Base-by-base conservation (phyloP, 2,797 vertebrate species). In the Danio tinwini region DNA sequence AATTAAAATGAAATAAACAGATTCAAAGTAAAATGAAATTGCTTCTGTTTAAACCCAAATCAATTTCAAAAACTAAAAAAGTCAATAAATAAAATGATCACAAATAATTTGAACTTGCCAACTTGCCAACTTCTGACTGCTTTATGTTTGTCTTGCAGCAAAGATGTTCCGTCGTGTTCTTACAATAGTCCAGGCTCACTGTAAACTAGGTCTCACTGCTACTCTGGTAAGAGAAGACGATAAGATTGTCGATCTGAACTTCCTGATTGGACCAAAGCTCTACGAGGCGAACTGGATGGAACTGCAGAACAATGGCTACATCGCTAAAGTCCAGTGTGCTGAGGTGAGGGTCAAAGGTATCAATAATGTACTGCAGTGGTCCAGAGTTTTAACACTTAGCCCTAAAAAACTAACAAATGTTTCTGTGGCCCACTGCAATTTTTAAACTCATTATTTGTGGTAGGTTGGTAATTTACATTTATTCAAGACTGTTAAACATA, bases 221-320 rank as follows among this genome's bases (percentile, higher is more conserved):
- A 99, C 98, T 0, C 91, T 99, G 50, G 98, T 99, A 83, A 94
- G 98, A 84, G 98, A 99, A 90, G 98, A 99, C 70, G 98, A 99
- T 90, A 99, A 99, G 91, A 99, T 99, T 55, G 98, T 99, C 0
- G 98, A 99, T 90, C 94, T 99, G 73, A 99, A 99, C 91, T 99
- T 99, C 86, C 92, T 99, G 37, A 99, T 99, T 0, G 98, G 97
- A 50, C 98, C 98, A 21, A 99, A 99, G 69, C 92, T 99, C 2
- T 99, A 93, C 16, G 98, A 99, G 88, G 98, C 98, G 61, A 99
- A 99, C 90, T 99, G 98, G 98, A 99, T 99, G 98, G 98, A 99
- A 84, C 90, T 99, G 74, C 97, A 99, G 89, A 99, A 99, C 91
- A 98, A 91, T n/a, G 97, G 98, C 56, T 99, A 99, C 87, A 99